Conservation (phyloP, 1,140 invertebrate genomes). For the Fopius arisanus region DNA sequence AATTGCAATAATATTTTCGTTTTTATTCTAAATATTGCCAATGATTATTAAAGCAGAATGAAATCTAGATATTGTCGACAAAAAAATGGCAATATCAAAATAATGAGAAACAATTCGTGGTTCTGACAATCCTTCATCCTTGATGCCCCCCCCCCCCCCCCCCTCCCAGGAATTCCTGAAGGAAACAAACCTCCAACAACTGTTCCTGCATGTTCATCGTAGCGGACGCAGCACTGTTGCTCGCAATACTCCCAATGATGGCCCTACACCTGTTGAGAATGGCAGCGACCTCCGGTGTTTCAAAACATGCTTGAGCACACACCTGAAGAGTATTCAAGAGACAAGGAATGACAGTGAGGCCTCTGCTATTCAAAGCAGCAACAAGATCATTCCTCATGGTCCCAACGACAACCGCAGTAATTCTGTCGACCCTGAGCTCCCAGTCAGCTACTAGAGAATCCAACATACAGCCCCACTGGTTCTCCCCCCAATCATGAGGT, state of each 20-base stretch:
- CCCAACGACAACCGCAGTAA: conserved; percentile 63
- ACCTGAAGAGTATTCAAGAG: conserved; percentile 63
- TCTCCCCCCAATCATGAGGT: conserved; percentile 53
- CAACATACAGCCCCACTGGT: conserved; percentile 57
- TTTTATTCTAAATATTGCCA: no score
- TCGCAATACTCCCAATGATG: conserved; percentile 58
- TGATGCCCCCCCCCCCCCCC: no score
- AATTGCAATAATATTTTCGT: no score
- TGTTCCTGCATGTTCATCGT: conserved; percentile 61
- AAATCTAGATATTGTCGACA: no score
- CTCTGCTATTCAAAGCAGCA: conserved; percentile 50
- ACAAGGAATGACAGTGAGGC: conserved; percentile 62
- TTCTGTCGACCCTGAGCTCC: conserved; percentile 57
- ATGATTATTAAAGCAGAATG: no score
- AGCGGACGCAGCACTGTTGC: conserved; percentile 49
- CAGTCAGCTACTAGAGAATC: conserved; percentile 61
- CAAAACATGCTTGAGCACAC: conserved; percentile 63
- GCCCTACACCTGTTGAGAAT: conserved; percentile 62
- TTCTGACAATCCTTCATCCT: no score
- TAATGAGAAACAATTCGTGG: no score
- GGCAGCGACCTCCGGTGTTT: conserved; percentile 53
- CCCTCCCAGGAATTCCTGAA: background rate
- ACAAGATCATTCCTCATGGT: conserved; percentile 55
- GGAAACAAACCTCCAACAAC: conserved; percentile 52
- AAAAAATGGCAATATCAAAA: no score